These are phyloP conservation scores for Oligia fasciuncula DNA, from an alignment of 2,888 invertebrate genomes.

Conservation along the genomic window DNA sequence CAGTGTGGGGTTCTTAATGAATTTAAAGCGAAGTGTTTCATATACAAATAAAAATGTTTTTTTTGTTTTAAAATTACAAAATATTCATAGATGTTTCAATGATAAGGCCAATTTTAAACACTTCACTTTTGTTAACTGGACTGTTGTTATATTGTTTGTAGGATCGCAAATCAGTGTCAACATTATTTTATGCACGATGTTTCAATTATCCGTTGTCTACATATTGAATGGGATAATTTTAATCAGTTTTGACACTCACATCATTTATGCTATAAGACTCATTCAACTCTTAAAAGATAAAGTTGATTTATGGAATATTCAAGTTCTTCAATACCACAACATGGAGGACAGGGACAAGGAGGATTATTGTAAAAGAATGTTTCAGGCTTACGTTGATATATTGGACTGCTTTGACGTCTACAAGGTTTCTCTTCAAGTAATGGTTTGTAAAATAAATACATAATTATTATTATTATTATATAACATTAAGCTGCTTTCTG, in stretches of 20 bases:
- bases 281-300: slow-evolving; percentile 32
- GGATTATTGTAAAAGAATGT: slow-evolving; percentile 1
- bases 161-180: neutral
- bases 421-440: neutral
- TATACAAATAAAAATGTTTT: neutral
- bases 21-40: neutral
- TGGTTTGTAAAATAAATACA: too few relatives aligned
- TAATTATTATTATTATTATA: too few relatives aligned
- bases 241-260: slow-evolving; percentile 21
- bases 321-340: neutral
- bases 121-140: slow-evolving; percentile 6
- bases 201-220: too few relatives aligned
- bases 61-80: slow-evolving; percentile 24
- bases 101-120: neutral
- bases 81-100: slow-evolving; percentile 18
- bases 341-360: neutral
- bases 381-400: slow-evolving; percentile 28
- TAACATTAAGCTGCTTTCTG: too few relatives aligned
- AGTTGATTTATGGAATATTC: slow-evolving; percentile 41
- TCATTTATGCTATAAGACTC: slow-evolving; percentile 25
- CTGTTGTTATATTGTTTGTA: neutral
- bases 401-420: slow-evolving; percentile 31
- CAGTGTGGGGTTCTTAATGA: neutral
- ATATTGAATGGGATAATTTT: neutral
- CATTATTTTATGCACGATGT: neutral